Base-by-base conservation (phyloP, 2,797 vertebrate species). In the Melanotaenia boesemani region DNA sequence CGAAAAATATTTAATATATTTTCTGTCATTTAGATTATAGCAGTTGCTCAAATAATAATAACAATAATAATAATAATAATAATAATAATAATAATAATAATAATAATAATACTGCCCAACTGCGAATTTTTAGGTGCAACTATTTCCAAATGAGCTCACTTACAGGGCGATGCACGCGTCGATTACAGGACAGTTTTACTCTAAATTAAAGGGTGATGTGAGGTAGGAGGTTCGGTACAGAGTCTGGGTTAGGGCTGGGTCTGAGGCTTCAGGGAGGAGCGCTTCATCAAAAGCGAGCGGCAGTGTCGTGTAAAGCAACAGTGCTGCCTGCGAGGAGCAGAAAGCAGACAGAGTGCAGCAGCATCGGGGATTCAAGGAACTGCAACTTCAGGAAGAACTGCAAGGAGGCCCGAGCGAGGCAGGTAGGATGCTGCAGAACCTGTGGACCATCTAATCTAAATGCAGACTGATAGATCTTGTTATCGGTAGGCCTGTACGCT, bases 191-290 rank as follows among this genome's bases (percentile, higher is more conserved):
- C 72, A 20, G 74, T 4, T 48, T 1, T 16, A 32, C 13, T 69
- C 24, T 48, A 67, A 71, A 90, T 89, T 81, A 88, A 65, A 88
- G 84, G 73, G 74, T 81, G 80, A 64, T 80, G 83, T 30, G 46
- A n/a, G 58, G 67, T 72, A 30, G 70, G 60, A 77, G 80, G 55
- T 20, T 9, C 28, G 28, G 28, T 15, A 28, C 12, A 6, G 5
- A 26, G 55, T 30, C 28, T n/a, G 65, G 74, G 63, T 75, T 65
- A 79, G 84, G 55, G 75, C 72, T 78, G 68, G 44, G 56, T 72
- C 26, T 66, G 61, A 67, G 46, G 64, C 82, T 63, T 50, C 65
- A 61, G 90, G 92, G 92, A 91, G 93, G 92, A 92, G 92, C 91
- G 78, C 87, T 61, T 67, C 71, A 78, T 85, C 61, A 71, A 77